Base-by-base conservation (phyloP, 2,113 vertebrate species). In the Heteronetta atricapilla region DNA sequence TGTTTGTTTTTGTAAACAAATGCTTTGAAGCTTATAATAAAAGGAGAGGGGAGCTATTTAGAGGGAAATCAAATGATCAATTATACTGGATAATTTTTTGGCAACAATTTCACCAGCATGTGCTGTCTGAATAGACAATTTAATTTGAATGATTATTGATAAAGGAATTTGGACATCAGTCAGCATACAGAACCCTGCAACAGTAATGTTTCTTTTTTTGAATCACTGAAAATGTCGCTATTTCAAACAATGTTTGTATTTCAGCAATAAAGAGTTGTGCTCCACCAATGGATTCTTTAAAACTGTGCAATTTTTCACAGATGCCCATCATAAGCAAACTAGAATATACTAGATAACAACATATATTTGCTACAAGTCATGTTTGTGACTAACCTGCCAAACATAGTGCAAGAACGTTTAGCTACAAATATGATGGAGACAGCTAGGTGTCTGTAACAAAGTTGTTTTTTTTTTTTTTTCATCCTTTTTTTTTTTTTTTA, bases 361-460 rank as follows among this genome's bases (percentile, higher is more conserved):
- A 0, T 64, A 36, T 69, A 79, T 79, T 94, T 89, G 66, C 63
- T 82, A 46, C 53, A 88, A 90, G 77, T 73, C 77, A 89, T 79
- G 62, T 58, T 72, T 95, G n/a, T 94, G 66, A 96, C 90, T 93
- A 84, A 59, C 13, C 74, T 82, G 40, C 29, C 76, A 94, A 33
- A 23, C 52, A 88, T 4, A 78, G n/a, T 50, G 11, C 34, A 75
- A 91, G 46, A 96, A 81, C 13, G 13, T 55, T 95, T 83, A 92
- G 40, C 36, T 89, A 63, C 22, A 78, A 73, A 88, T 83, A n/a
- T 86, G 75, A 50, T 75, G 46, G 29, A 94, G 73, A 26, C 53
- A 93, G 60, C 3, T 56, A 78, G 73, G 38, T 68, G 81, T 86
- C 48, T 73, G 7, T 76, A 93, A 82, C 2, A 0, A 92, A 82